These are phyloP conservation scores for Anorthoa munda DNA, from an alignment of 2,888 invertebrate species.

Conservation along the genomic window DNA sequence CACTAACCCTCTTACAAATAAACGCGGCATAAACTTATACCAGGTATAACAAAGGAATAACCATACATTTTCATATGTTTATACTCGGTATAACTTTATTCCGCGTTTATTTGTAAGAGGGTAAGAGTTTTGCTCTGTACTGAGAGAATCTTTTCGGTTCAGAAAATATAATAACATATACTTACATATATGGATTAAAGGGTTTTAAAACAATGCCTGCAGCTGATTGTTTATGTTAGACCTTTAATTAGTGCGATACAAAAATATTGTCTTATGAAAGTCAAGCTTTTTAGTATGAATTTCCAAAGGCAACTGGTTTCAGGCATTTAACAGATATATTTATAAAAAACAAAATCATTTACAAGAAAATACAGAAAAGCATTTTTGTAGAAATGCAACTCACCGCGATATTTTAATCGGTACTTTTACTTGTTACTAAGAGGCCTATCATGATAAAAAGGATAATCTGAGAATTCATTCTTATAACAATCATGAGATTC, in stretches of 20 bases:
- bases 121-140: conserved; percentile 30
- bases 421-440: background rate
- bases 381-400: background rate
- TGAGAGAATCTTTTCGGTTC: conserved; percentile 29
- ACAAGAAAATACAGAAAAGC: background rate
- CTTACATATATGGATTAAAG: background rate
- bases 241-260: background rate
- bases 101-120: too few species aligned
- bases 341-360: background rate
- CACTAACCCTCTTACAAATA: too few species aligned
- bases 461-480: background rate
- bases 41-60: too few species aligned
- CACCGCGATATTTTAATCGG: background rate
- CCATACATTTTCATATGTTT: too few species aligned
- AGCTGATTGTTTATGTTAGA: background rate
- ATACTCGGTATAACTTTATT: too few species aligned
- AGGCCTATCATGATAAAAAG: background rate
- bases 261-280: background rate
- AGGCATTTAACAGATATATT: background rate
- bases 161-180: conserved; percentile 15
- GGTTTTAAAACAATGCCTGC: conserved; percentile 5
- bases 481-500: conserved; percentile 13
- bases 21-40: too few species aligned
- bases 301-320: background rate
- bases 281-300: background rate